These are phyloP conservation scores for Asbolus verrucosus DNA, from an alignment of 1,140 invertebrate genomes.

Conservation along the genomic window DNA sequence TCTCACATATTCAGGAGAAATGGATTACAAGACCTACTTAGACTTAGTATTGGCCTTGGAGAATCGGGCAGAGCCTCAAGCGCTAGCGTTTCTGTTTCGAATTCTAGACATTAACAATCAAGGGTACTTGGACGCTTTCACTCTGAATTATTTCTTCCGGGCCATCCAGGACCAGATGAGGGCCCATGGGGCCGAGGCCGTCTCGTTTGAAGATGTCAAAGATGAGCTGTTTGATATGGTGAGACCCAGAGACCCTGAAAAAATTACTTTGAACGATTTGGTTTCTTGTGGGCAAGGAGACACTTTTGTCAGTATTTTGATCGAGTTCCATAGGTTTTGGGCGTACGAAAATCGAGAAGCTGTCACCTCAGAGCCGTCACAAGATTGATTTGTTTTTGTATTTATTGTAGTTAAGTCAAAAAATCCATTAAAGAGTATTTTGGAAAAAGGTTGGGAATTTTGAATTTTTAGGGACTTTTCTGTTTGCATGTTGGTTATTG, in stretches of 20 bases:
- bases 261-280: conserved; percentile 91
- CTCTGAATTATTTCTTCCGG: conserved; percentile 93
- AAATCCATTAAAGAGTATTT: too few species aligned
- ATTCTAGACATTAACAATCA: conserved; percentile 91
- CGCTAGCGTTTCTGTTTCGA: conserved; percentile 91
- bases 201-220: conserved; percentile 94
- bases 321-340: conserved; percentile 97
- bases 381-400: conserved; percentile 49
- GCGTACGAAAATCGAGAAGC: conserved; percentile 94
- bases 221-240: conserved; percentile 99
- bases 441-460: too few species aligned
- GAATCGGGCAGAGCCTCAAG: conserved; percentile 91
- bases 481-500: too few species aligned
- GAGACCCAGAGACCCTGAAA: conserved; percentile 84
- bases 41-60: conserved; percentile 95
- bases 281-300: conserved; percentile 86
- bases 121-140: conserved; percentile 91
- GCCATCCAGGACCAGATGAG: conserved; percentile 92
- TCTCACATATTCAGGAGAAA: conserved; percentile 95
- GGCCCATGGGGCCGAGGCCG: conserved; percentile 84
- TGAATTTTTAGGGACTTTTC: too few species aligned
- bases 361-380: conserved; percentile 70
- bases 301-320: conserved; percentile 93
- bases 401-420: too few species aligned
- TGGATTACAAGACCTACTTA: conserved; percentile 98